Base-by-base conservation (phyloP, 2,797 vertebrate genomes). In the Crenichthys baileyi region DNA sequence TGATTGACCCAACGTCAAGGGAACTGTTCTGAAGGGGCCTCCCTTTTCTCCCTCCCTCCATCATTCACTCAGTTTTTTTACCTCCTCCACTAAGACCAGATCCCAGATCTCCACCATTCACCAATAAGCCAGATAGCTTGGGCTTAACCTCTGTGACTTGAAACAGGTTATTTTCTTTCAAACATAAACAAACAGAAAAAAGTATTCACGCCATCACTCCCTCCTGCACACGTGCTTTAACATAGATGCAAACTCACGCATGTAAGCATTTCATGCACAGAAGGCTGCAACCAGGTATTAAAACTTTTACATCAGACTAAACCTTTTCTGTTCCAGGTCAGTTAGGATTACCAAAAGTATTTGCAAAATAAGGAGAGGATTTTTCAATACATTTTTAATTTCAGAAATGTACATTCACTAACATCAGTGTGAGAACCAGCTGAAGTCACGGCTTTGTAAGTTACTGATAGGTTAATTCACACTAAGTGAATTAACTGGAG, bases 1-100 rank as follows among this genome's bases (percentile, higher is more conserved):
- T 91, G 89, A 94, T 93, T 94, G 92, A 92, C 91, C 90, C 84
- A 79, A 86, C 90, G 87, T 92, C 90, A 58, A 83, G 91, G 91
- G 91, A 94, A 94, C 93, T 94, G 93, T 93, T 91, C 87, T 86
- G 86, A 83, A 78, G 87, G 89, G 89, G 84, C 88, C 84, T 86
- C 77, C 81, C 79, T 85, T 85, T 84, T 75, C 4, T 53, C 83
- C 77, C 85, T 86, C 86, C 79, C 83, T 80, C 86, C 84, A 87
- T 90, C 90, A 92, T 92, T 92, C 91, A 90, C 87, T 87, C 83
- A 71, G 31, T 70, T 83, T 74, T 92, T 83, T 79, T 83, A 89
- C 92, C 88, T 90, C 80, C 89, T 94, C 89, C 88, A 84, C 89
- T 82, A 85, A 87, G 83, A 83, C 75, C 80, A n/a, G 29, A 83